phyloP scores from a whole-genome alignment of 2,888 invertebrate species.

The Limnephilus marmoratus region DNA sequence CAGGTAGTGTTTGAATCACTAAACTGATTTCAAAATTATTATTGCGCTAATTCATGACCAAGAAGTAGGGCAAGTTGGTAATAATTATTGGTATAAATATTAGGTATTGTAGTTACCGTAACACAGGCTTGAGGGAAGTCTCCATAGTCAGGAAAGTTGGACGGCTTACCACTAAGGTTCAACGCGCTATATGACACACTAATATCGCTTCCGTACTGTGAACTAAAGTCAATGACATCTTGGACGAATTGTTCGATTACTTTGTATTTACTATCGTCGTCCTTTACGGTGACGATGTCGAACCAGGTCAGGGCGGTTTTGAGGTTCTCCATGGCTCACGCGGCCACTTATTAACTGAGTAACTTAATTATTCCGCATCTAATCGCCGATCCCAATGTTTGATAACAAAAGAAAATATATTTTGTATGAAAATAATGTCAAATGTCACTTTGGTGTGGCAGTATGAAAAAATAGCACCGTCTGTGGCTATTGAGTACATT shows the following conservation, averaged over 20 bases:
- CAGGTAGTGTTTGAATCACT: background rate
- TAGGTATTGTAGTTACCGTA: slow-evolving; percentile 79
- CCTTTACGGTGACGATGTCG: slow-evolving; percentile 67
- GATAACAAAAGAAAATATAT: slow-evolving; percentile 47
- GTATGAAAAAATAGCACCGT: background rate
- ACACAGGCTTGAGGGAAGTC: slow-evolving; percentile 94
- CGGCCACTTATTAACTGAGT: slow-evolving; percentile 67
- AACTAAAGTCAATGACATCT: slow-evolving; percentile 89
- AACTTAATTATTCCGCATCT: slow-evolving; percentile 25
- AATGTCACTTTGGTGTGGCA: slow-evolving; percentile 33
- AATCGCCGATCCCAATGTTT: slow-evolving; percentile 22
- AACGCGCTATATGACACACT: slow-evolving; percentile 93
- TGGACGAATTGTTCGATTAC: slow-evolving; percentile 87
- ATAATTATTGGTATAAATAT: background rate
- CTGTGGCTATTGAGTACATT: background rate
- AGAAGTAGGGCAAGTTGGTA: background rate
- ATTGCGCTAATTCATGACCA: background rate
- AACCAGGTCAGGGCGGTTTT: slow-evolving; percentile 69
- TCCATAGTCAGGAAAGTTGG: slow-evolving; percentile 92
- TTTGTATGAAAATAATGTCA: slow-evolving; percentile 12
- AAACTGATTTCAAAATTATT: background rate
- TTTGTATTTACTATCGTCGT: slow-evolving; percentile 69
- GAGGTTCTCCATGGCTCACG: slow-evolving; percentile 69
- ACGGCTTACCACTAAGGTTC: slow-evolving; percentile 90
- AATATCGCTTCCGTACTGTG: slow-evolving; percentile 92